A percentile compares a stretch with the other conserved stretches of the same genome.
These are phyloP conservation scores for Xestia rhomboidea DNA, from an alignment of 2,888 invertebrate species.

Conservation along the genomic window DNA sequence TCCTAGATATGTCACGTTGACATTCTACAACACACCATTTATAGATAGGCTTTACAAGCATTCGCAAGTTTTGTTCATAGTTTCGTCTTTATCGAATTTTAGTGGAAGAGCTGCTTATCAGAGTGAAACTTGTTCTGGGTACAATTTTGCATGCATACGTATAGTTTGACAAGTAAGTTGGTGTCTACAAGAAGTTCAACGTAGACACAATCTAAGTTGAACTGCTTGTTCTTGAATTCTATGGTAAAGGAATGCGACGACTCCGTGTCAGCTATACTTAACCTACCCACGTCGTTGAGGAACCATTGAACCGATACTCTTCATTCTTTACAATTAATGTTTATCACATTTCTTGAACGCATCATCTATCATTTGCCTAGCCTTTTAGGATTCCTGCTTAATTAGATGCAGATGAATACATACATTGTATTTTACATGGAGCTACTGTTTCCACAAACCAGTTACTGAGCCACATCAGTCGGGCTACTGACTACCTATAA, in stretches of 20 bases:
- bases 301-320: not conserved
- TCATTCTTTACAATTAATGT: not conserved
- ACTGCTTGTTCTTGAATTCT: not conserved
- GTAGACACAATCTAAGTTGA: not conserved
- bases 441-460: not conserved
- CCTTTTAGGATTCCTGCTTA: not conserved
- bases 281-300: not conserved
- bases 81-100: not conserved
- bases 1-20: slow-evolving; percentile 46
- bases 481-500: no score
- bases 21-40: slow-evolving; percentile 47
- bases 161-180: slow-evolving; percentile 17
- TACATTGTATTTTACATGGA: not conserved
- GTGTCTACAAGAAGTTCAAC: no score
- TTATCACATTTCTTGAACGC: not conserved
- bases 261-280: no score
- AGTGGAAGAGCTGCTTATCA: slow-evolving; percentile 11
- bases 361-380: not conserved
- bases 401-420: not conserved
- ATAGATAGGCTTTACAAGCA: slow-evolving; percentile 25
- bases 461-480: no score
- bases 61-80: slow-evolving; percentile 7
- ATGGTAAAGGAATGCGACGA: not conserved
- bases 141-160: not conserved
- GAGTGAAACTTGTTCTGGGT: slow-evolving; percentile 6